phyloP scores from a whole-genome alignment of 2,888 invertebrate genomes.

The Euclidia mi region DNA sequence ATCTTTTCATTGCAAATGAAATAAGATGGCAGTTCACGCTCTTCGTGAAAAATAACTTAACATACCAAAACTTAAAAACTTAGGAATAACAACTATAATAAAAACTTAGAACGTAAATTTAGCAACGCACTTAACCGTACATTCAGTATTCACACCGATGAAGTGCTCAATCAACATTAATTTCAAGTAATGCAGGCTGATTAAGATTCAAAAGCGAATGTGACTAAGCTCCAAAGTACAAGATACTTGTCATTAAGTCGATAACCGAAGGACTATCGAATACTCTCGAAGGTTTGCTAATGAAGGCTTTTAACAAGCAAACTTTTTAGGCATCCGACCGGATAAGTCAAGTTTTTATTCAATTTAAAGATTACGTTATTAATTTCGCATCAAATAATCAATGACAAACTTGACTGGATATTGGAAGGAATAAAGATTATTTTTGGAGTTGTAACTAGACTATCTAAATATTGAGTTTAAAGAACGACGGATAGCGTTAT shows the following conservation, averaged over 20 bases:
- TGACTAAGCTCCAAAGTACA: constrained; percentile 37
- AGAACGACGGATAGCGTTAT: no score
- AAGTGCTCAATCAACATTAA: constrained; percentile 16
- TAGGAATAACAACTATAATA: no score
- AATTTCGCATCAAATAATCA: constrained; percentile 51
- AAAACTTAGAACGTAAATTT: no score
- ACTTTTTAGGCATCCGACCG: constrained; percentile 63
- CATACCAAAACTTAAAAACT: no score
- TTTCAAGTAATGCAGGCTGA: constrained; percentile 11
- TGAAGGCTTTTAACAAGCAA: constrained; percentile 68
- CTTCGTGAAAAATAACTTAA: no score
- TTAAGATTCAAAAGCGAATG: constrained; percentile 40
- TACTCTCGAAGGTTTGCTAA: constrained; percentile 65
- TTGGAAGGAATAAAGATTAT: constrained; percentile 7
- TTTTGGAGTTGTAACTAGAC: no score
- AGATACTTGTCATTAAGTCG: constrained; percentile 61
- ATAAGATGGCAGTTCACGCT: no score
- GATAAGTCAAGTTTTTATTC: constrained; percentile 55
- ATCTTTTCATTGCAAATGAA: no score
- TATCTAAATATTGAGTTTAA: constrained; percentile 1
- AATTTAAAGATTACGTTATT: constrained; percentile 54
- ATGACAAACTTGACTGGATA: constrained; percentile 33
- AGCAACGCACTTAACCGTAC: no score
- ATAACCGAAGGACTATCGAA: constrained; percentile 59
- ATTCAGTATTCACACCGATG: background rate